Base-by-base conservation (phyloP, 2,113 vertebrate species). In the Grallaria varia region DNA sequence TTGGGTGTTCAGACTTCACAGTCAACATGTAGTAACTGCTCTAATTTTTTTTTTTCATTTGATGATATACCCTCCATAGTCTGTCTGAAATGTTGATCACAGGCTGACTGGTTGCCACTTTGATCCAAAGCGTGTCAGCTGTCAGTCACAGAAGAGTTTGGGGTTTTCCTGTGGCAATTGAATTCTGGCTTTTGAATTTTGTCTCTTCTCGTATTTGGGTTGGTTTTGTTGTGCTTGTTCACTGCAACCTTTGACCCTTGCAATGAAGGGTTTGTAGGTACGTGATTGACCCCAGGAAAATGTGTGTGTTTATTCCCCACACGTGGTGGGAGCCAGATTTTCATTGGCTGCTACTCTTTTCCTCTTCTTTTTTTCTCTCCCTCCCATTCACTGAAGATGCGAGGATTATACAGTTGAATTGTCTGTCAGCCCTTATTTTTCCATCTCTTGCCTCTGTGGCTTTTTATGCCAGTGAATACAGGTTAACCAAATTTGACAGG, bases 401-500 rank as follows among this genome's bases (percentile, higher is more conserved):
- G 67, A 75, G 42, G 19, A 86, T 95, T 90, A 55, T 28, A 23
- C 47, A 77, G 79, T 35, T 84, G 62, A 90, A 86, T 86, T 93
- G 9, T 66, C 88, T 94, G 90, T 72, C 83, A 86, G 73, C 6
- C 52, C 39, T 19, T 62, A 25, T 93, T 95, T 95, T 87, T 95
- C 20, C 21, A 84, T 60, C 13, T 90, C 68, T 50, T 71, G 68
- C 89, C 84, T 92, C 81, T 28, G 6, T 78, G 49, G 21, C 12
- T 77, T 80, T 94, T 92, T 92, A 77, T 0, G 3, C 55, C 42
- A 63, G 35, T 50, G 75, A 90, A 77, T 92, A 59, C 14, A 59
- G 50, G 93, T 86, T 75, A 90, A 90, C 45, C 30, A 81, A 63
- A 95, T 93, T 81, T 80, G 93, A 89, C 83, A 96, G 72, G 42